Evolutionary conservation across 1,140 invertebrate genomes (phyloP).

Genomic region (Ceratosolen fusciceps): DNA sequence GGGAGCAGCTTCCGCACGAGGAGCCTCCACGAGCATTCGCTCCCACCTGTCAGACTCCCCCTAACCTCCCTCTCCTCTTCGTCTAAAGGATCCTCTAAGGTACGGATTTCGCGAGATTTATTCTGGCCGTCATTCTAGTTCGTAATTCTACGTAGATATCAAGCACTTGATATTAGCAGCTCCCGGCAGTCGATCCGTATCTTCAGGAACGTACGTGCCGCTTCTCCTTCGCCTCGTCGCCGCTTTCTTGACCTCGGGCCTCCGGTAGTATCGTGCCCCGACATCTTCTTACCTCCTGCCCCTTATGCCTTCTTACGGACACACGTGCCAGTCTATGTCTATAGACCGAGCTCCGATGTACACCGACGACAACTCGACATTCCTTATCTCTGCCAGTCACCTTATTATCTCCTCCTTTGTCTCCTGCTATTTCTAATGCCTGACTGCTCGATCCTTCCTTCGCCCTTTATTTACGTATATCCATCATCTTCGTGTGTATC

Average conservation of each 20-base stretch:
- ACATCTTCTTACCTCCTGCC: not conserved
- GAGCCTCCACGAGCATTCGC: not conserved
- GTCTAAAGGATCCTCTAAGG: too few relatives aligned
- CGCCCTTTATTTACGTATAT: not conserved
- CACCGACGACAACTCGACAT: not conserved
- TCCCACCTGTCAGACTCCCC: not conserved
- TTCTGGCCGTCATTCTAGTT: too few relatives aligned
- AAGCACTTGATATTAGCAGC: too few relatives aligned
- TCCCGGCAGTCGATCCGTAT: not conserved
- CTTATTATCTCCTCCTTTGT: not conserved
- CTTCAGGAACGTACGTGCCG: not conserved
- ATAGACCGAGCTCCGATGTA: too few relatives aligned
- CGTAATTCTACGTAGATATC: too few relatives aligned
- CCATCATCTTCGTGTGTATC: not conserved
- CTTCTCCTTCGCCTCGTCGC: not conserved
- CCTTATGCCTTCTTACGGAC: not conserved
- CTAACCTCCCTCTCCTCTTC: not conserved
- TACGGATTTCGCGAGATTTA: too few relatives aligned
- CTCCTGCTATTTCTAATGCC: not conserved
- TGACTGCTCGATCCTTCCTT: not conserved
- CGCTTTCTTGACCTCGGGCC: not conserved
- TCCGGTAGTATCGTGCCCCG: not conserved
- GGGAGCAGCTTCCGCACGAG: constrained; percentile 17
- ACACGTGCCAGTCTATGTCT: too few relatives aligned
- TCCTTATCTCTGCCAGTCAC: not conserved